Percentiles rank a stretch among this genome's conserved stretches.
These are phyloP conservation scores for Nymphalis polychloros DNA, from an alignment of 2,888 invertebrate species.

Conservation along the genomic window DNA sequence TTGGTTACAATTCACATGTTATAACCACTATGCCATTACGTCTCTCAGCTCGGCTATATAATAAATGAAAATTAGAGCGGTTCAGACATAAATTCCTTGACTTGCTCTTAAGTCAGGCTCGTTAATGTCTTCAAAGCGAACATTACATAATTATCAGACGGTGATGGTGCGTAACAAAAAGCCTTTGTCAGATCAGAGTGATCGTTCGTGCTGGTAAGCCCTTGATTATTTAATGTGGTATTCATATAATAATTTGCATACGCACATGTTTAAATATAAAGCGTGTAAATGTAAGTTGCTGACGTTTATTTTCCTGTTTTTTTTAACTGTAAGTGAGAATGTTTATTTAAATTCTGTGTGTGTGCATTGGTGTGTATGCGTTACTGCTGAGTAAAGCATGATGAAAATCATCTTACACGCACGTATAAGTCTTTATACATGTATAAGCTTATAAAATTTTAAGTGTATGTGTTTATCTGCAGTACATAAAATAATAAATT, in stretches of 20 bases:
- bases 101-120: conserved; percentile 15
- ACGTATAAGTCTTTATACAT: no score
- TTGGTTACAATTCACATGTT: no score
- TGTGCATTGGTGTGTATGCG: no score
- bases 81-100: conserved; percentile 10
- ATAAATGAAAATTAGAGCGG: conserved; percentile 14
- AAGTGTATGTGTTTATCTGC: no score
- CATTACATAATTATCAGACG: conserved; percentile 27
- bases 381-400: no score
- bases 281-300: no score
- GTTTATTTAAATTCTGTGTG: background rate
- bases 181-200: conserved; percentile 29
- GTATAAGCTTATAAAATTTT: no score
- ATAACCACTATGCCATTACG: no score
- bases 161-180: conserved; percentile 32
- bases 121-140: conserved; percentile 24
- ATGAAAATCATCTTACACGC: no score
- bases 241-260: conserved; percentile 16
- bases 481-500: no score
- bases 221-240: conserved; percentile 11
- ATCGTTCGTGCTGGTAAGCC: conserved; percentile 9
- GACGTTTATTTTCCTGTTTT: background rate
- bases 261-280: background rate
- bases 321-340: background rate
- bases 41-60: background rate